Evolutionary conservation across 2,113 vertebrate species (phyloP).

Genomic region (Grallaria varia): DNA sequence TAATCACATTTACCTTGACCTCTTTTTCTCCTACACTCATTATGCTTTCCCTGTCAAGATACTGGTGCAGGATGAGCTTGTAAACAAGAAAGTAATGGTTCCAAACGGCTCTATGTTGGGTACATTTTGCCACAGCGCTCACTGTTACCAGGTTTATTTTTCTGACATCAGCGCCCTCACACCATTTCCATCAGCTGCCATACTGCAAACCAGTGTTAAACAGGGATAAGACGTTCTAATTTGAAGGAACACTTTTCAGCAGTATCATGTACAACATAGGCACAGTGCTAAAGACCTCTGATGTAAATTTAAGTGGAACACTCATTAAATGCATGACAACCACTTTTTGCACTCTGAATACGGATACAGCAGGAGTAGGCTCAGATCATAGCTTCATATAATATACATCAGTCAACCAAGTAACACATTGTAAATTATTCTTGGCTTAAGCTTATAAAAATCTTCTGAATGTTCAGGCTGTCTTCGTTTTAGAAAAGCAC

Average conservation of each 20-base stretch:
- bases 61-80: not conserved
- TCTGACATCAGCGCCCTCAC: not conserved
- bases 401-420: not conserved
- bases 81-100: not conserved
- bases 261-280: not conserved
- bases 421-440: not conserved
- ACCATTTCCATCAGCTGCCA: not conserved
- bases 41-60: not conserved
- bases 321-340: not conserved
- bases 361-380: not conserved
- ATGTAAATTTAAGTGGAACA: not conserved
- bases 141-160: not conserved
- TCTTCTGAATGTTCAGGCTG: not conserved
- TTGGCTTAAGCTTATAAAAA: not conserved
- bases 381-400: not conserved
- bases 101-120: rapidly evolving
- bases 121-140: not conserved
- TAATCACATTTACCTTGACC: not conserved
- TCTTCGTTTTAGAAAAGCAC: not conserved
- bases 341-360: not conserved
- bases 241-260: not conserved
- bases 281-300: not conserved
- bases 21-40: not conserved
- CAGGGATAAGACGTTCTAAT: not conserved
- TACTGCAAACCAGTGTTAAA: not conserved